Base-by-base conservation (phyloP, 2,888 invertebrate species). In the Synanthedon tipuliformis region DNA sequence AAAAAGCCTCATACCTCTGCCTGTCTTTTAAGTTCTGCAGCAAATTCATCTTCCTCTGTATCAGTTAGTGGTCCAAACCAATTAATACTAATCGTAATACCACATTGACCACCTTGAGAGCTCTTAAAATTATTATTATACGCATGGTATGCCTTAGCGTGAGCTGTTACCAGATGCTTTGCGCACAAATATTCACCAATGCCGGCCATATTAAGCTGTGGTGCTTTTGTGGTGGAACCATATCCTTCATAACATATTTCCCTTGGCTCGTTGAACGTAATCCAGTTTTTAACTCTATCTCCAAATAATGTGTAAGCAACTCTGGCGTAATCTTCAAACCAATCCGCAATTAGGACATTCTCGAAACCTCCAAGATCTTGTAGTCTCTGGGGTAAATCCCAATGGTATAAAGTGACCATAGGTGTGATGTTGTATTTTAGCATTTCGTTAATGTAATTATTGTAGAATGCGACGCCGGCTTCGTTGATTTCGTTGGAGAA, bases 221-320 rank as follows among this genome's bases (percentile, higher is more conserved):
- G 69, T 0, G 89, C 88, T 57, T 84, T 63, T n/a, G 64, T 64
- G 1, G 77, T 81, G 0, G 73, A 68, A 15, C 77, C 82, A 58
- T 88, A 89, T 0, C 75, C 73, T 0, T 56, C 54, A 12, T 78
- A 75, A 56, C 89, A 88, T 2, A 84, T 60, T 1, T 78, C 57
- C 16, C 73, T 68, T 0, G 93, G 93, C 63, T 94, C 94, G 68
- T 94, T 94, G 54, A 94, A 86, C 0, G 94, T 94, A 0, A 92
- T 86, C 93, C 93, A 94, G 48, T 82, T 73, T 68, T 88, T 89
- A 1, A 93, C 90, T 16, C 90, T 86, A 61, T 90, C 89, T 0
- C 89, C 92, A 59, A 82, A 91, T 57, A 89, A 78, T 2, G 80
- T 76, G 65, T 85, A 89, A 1, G 88, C 74, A 0, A 91, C 63